A percentile compares a stretch with the other conserved stretches of the same genome.
These are phyloP conservation scores for Falco novaeseelandiae DNA, from an alignment of 2,797 vertebrate genomes.

Conservation along the genomic window DNA sequence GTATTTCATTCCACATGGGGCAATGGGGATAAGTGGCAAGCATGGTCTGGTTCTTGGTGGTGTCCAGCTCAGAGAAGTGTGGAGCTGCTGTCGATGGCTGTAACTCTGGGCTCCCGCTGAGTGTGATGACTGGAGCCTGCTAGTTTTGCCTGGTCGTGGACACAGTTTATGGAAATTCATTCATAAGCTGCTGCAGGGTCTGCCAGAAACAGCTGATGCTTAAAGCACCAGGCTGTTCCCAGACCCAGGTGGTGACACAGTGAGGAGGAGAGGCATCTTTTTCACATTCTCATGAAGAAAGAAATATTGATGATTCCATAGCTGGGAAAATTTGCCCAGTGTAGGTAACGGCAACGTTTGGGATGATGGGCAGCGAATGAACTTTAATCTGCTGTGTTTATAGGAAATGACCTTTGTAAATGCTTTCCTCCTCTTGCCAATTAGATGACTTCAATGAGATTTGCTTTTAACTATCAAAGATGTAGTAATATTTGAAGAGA, in stretches of 20 bases:
- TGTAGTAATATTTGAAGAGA: not conserved
- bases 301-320: not conserved
- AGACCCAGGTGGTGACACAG: not conserved
- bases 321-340: not conserved
- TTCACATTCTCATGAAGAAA: not conserved
- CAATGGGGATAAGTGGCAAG: not conserved
- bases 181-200: not conserved
- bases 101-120: not conserved
- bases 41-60: fast-evolving
- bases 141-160: not conserved
- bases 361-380: not conserved
- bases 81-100: not conserved
- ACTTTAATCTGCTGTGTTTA: not conserved
- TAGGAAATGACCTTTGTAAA: not conserved
- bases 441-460: not conserved
- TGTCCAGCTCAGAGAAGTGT: not conserved
- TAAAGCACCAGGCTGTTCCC: not conserved
- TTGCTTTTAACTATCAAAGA: slow-evolving; percentile 2
- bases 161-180: not conserved
- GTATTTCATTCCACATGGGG: not conserved
- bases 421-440: not conserved
- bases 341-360: not conserved
- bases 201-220: not conserved
- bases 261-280: not conserved
- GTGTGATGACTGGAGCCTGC: not conserved